Conservation (phyloP, 2,888 invertebrate genomes). For the Crepidodera aurea region DNA sequence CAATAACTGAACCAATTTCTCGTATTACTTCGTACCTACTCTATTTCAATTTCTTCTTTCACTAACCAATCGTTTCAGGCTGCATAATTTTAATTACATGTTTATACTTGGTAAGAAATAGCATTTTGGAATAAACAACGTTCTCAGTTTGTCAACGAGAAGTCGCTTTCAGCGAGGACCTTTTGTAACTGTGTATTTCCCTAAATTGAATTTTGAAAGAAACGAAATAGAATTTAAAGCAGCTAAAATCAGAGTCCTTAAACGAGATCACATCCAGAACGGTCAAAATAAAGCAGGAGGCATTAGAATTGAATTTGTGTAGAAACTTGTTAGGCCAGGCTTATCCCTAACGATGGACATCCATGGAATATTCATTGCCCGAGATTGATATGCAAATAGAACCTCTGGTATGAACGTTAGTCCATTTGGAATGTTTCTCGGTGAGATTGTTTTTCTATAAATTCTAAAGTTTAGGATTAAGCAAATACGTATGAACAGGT, state of each 20-base stretch:
- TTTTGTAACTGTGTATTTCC: too few relatives aligned
- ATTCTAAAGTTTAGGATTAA: neutral
- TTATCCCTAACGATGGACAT: constrained; percentile 25
- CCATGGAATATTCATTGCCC: constrained; percentile 22
- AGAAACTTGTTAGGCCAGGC: constrained; percentile 22
- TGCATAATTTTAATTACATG: too few relatives aligned
- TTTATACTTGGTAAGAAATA: too few relatives aligned
- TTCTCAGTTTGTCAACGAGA: too few relatives aligned
- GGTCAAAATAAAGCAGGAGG: neutral
- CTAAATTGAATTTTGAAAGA: too few relatives aligned
- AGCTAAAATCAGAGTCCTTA: neutral
- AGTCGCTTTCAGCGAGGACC: too few relatives aligned
- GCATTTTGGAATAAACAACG: too few relatives aligned
- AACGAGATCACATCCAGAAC: constrained; percentile 3
- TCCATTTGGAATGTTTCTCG: neutral
- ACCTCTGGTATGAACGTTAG: neutral
- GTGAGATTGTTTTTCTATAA: neutral
- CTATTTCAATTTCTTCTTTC: too few relatives aligned
- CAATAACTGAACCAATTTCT: too few relatives aligned
- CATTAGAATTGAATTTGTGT: constrained; percentile 18
- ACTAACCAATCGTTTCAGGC: too few relatives aligned
- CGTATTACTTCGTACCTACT: too few relatives aligned
- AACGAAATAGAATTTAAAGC: neutral
- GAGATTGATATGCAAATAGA: constrained; percentile 26
- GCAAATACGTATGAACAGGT: neutral